Percentiles rank a stretch among this genome's conserved stretches.
phyloP scores from a whole-genome alignment of 1,140 invertebrate species.

The Magallana gigas region DNA sequence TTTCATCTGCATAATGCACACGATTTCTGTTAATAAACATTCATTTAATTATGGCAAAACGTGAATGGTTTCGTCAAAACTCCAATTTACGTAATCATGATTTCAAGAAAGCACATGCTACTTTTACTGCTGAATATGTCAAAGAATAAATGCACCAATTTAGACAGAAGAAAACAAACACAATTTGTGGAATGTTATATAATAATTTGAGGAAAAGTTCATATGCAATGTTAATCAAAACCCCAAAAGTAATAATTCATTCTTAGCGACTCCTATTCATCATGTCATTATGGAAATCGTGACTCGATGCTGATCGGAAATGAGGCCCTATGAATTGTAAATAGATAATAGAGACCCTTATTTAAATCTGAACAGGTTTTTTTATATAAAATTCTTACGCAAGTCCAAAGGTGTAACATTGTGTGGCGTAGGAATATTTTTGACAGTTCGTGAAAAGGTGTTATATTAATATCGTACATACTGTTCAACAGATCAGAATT shows the following conservation, averaged over 20 bases:
- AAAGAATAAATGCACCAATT: too few species aligned
- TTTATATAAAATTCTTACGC: not conserved
- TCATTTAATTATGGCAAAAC: too few species aligned
- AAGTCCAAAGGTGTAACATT: not conserved
- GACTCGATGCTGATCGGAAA: not conserved
- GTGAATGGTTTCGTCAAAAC: too few species aligned
- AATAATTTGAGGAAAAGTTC: too few species aligned
- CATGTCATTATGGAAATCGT: slow-evolving; percentile 22
- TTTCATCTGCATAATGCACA: too few species aligned
- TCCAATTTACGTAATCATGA: too few species aligned
- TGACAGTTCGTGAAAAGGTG: slow-evolving; percentile 24
- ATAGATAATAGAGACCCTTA: not conserved
- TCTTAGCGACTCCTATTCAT: not conserved
- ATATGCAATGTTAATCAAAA: too few species aligned
- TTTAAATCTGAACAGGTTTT: not conserved
- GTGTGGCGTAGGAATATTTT: not conserved
- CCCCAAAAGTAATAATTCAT: not conserved
- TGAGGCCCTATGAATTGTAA: not conserved
- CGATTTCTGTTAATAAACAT: too few species aligned
- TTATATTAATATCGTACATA: slow-evolving; percentile 5
- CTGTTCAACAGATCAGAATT: not conserved
- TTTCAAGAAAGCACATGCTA: too few species aligned
- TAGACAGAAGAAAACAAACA: too few species aligned
- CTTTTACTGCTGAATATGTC: too few species aligned
- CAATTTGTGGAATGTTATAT: too few species aligned